Percentiles rank a stretch among this genome's conserved stretches.
Evolutionary conservation across 2,113 vertebrate species (phyloP).

Genomic region (Ellobius talpinus): DNA sequence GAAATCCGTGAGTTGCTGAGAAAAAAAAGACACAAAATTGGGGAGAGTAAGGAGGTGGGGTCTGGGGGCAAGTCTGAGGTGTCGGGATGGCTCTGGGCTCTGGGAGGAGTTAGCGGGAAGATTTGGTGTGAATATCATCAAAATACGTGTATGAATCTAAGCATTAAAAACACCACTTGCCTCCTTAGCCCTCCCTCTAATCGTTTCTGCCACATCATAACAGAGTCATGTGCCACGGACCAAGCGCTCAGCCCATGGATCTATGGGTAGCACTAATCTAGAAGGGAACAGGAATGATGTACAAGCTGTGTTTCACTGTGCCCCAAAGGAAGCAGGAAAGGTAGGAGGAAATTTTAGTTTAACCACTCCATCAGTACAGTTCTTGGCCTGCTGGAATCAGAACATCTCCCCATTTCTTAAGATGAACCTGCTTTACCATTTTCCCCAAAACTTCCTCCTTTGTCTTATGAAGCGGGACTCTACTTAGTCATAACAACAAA

Average conservation of each 20-base stretch:
- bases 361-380: not conserved
- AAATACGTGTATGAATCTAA: not conserved
- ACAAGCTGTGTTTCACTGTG: not conserved
- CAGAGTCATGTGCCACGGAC: no score
- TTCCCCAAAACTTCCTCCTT: not conserved
- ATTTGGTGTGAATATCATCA: not conserved
- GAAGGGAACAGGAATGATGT: no score
- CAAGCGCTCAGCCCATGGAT: not conserved
- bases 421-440: not conserved
- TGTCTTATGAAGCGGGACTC: not conserved
- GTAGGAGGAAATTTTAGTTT: not conserved
- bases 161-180: not conserved
- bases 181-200: not conserved
- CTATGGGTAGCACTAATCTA: not conserved
- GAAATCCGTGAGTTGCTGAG: not conserved
- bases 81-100: no score
- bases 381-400: not conserved
- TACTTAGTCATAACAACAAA: no score
- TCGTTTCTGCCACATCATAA: not conserved
- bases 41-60: not conserved
- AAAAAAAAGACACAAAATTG: not conserved
- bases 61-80: no score
- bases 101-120: not conserved
- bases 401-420: not conserved
- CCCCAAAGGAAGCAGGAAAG: not conserved